Evolutionary conservation across 1,140 invertebrate genomes (phyloP).

Genomic region (Lordiphosa clarofinis): DNA sequence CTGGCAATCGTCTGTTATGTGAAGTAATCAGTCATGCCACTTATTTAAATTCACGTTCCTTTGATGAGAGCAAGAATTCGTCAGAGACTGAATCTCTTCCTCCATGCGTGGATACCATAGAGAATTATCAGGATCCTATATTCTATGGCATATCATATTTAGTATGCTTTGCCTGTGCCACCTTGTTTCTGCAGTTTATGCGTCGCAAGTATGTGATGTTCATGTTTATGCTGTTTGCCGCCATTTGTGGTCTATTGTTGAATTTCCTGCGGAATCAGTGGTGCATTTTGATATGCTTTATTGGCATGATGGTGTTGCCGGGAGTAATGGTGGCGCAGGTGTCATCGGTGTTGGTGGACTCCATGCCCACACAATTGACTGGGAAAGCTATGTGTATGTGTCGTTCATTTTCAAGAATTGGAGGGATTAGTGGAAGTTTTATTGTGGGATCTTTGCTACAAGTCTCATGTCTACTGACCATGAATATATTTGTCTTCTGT

Average conservation of each 20-base stretch:
- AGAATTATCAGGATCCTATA: conserved; percentile 16
- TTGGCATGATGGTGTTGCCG: conserved; percentile 1
- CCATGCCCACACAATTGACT: conserved; percentile 12
- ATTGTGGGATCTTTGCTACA: conserved; percentile 12
- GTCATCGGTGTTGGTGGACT: conserved; percentile 7
- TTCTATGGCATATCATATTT: conserved; percentile 4
- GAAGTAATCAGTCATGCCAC: not conserved
- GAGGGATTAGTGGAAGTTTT: not conserved
- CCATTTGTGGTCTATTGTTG: not conserved
- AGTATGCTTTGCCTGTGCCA: not conserved
- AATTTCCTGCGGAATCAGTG: not conserved
- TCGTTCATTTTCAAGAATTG: conserved; percentile 3
- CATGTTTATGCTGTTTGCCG: not conserved
- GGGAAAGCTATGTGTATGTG: conserved; percentile 16
- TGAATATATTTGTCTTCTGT: conserved; percentile 13
- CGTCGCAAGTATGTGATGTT: conserved; percentile 5
- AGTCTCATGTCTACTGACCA: conserved; percentile 6
- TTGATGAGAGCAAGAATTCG: too few species aligned
- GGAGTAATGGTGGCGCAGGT: conserved; percentile 13
- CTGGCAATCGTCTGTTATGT: not conserved
- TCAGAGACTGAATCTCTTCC: not conserved
- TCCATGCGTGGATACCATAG: not conserved
- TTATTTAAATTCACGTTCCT: not conserved
- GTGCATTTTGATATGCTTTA: conserved; percentile 12
- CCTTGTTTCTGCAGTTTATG: not conserved